Evolutionary conservation across 1,140 invertebrate species (phyloP).

Genomic region (Drosophila setifemur): DNA sequence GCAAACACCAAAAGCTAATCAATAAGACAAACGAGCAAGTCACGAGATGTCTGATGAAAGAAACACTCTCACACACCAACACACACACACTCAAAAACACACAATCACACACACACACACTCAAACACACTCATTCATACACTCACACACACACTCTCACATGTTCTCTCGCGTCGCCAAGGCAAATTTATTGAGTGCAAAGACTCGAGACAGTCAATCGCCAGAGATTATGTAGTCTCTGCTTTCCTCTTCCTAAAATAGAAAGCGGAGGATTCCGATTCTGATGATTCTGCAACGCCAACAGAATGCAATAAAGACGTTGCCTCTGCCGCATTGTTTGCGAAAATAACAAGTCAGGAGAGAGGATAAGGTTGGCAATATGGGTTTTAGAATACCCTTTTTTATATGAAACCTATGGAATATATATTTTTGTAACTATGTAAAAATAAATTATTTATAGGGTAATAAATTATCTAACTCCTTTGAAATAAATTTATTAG

Average conservation of each 20-base stretch:
- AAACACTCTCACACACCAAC: constrained; percentile 20
- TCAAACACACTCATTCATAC: no score
- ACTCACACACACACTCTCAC: not conserved
- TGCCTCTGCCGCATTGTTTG: constrained; percentile 37
- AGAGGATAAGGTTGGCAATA: no score
- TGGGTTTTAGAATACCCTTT: no score
- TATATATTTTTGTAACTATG: no score
- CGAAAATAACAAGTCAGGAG: not conserved
- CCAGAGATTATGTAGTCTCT: constrained; percentile 42
- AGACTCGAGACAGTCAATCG: constrained; percentile 36
- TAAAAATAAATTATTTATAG: no score
- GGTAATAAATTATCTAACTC: no score
- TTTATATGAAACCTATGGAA: no score
- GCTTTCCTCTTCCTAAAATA: constrained; percentile 23
- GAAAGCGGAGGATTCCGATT: constrained; percentile 13
- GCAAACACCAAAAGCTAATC: constrained; percentile 48
- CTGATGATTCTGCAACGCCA: constrained; percentile 1
- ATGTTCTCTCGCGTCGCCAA: constrained; percentile 16
- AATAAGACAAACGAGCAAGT: constrained; percentile 66
- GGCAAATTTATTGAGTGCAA: constrained; percentile 60
- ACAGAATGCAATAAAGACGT: constrained; percentile 33
- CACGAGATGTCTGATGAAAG: constrained; percentile 56
- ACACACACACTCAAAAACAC: not conserved
- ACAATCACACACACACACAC: not conserved
- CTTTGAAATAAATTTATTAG: no score